Percentiles rank a stretch among this genome's conserved stretches.
Evolutionary conservation across 2,113 vertebrate genomes (phyloP).

Genomic region (Pelmatolapia mariae): DNA sequence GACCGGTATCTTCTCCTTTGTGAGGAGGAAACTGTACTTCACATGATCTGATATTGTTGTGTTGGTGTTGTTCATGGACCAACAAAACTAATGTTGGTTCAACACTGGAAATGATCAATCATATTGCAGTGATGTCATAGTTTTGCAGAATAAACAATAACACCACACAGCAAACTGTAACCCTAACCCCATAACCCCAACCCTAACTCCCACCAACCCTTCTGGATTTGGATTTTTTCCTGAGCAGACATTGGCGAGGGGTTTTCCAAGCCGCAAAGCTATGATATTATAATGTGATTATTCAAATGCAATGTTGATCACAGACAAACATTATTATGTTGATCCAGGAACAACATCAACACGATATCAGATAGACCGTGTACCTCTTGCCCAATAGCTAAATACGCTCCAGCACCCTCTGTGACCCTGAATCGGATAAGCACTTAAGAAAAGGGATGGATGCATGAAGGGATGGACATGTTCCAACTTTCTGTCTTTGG

Average conservation of each 20-base stretch:
- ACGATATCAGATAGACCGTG: not conserved
- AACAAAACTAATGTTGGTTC: not conserved
- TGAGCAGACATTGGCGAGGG: not conserved
- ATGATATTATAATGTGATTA: not conserved
- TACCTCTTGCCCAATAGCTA: not conserved
- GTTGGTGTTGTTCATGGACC: not conserved
- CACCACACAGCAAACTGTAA: not conserved
- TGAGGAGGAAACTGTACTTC: not conserved
- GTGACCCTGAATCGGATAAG: not conserved
- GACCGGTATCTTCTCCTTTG: not conserved
- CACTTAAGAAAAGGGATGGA: not conserved
- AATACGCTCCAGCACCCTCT: not conserved
- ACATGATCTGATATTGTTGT: not conserved
- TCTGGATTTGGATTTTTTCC: not conserved
- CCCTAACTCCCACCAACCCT: not conserved
- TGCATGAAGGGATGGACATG: not conserved
- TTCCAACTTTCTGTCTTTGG: not conserved
- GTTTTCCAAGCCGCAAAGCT: not conserved
- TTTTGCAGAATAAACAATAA: not conserved
- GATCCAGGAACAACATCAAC: not conserved
- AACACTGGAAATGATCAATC: not conserved
- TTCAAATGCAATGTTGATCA: not conserved
- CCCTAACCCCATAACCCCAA: no score
- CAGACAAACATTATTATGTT: not conserved
- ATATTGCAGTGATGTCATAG: not conserved